Base-by-base conservation (phyloP, 2,888 invertebrate genomes). In the Tubulanus polymorphus region DNA sequence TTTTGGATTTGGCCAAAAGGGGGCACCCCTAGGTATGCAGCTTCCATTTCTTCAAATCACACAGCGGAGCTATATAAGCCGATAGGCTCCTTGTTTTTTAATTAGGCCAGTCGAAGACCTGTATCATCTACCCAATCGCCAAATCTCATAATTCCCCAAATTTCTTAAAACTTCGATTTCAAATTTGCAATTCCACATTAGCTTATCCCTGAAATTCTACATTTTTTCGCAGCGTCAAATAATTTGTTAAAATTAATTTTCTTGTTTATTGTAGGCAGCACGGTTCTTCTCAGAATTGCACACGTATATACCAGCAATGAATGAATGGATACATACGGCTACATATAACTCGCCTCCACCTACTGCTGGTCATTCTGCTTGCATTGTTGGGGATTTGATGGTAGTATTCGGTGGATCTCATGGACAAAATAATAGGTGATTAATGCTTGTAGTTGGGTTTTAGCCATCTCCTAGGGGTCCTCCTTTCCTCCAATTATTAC, bases 261-360 rank as follows among this genome's bases (percentile, higher is more conserved):
- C 55, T 30, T 37, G 47, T 53, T 15, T 56, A 60, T 76, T 75
- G 51, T 63, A 84, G 83, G 81, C 83, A 66, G 89, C 90, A 82
- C 87, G 89, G 65, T 85, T 94, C 76, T 95, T 93, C 76, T 91
- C 91, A 79, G 93, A 95, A 80, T 83, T 95, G 53, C 94, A 96
- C 76, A 84, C 89, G 56, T 95, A 92, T 74, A 88, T 89, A 78
- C 87, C 92, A 27, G 82, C 81, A 59, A 85, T 85, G 26, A 92
- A 92, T 78, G 85, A 88, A 65, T 96, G 95, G 82, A 72, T 73
- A 5, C 72, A 75, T 51, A 58, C 72, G 15, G 64, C 66, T 3
- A 66, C 68, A 3, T 63, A 60, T 25, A 61, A 62, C 25, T 63
- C 61, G 56, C 87, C 89, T 35, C 90, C 90, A 32, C 87, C 89